Base-by-base conservation (phyloP, 1,140 invertebrate genomes). In the Matsumurasca onukii region DNA sequence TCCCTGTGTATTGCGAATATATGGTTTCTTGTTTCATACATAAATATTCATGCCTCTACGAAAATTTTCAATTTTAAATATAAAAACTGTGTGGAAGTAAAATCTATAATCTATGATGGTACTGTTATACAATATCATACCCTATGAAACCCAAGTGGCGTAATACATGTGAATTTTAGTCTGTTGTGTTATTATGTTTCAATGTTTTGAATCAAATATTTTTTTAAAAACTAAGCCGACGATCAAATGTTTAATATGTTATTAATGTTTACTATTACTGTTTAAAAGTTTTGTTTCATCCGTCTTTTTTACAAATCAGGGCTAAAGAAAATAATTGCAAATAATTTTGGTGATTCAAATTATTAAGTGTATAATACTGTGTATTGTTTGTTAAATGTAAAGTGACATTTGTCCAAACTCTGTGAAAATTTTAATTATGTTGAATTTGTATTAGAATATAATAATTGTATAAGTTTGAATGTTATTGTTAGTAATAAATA, bases 351-450 rank as follows among this genome's bases (percentile, higher is more conserved):
- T 55, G 52, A n/a, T 67, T 27, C 24, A 31, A 55, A 67, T 31
- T 45, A 30, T 55, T 55, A 22, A 67, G 65, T 67, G 65, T 66
- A 66, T 63, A 69, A 69, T 69, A 69, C 68, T 69, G 68, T 69
- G 68, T 69, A 69, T 69, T 69, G 68, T 65, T 69, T 13, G 34
- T 67, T 17, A 49, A 52, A 5, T 55, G 65, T 67, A 67, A 3
- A 49, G 48, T 52, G 65, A 67, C 65, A 48, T 57, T 29, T 45
- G 62, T 64, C 62, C 62, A 64, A 34, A 24, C 13, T 62, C 9
- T 62, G 31, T 62, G 25, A 5, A 57, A 57, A 9, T 22, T 27
- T 20, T 57, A 34, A n/a, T n/a, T n/a, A n/a, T n/a, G n/a, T n/a
- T n/a, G n/a, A n/a, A n/a, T n/a, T n/a, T n/a, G n/a, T n/a, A n/a